phyloP scores from a whole-genome alignment of 2,888 invertebrate genomes.

The Deilephila porcellus region DNA sequence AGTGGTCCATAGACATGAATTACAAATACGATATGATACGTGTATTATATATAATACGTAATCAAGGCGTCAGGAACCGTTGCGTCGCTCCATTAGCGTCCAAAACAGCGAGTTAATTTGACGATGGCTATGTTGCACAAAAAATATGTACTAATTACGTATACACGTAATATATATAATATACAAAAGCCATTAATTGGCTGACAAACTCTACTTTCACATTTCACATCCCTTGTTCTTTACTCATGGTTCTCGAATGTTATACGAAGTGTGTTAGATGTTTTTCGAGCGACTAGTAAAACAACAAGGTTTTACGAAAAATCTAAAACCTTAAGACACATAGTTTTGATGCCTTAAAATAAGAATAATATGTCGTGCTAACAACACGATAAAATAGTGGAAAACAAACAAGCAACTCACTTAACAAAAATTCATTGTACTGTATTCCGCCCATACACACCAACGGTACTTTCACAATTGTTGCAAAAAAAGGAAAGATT shows the following conservation, averaged over 20 bases:
- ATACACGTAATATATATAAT: slow-evolving; percentile 30
- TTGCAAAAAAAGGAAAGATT: too few relatives aligned
- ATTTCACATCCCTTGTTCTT: slow-evolving; percentile 59
- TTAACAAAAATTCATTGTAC: too few relatives aligned
- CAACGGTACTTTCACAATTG: too few relatives aligned
- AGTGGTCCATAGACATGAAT: slow-evolving; percentile 5
- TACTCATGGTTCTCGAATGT: slow-evolving; percentile 62
- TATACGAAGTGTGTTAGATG: slow-evolving; percentile 26
- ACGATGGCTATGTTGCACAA: slow-evolving; percentile 22
- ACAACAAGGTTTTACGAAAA: background rate
- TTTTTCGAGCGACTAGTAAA: background rate
- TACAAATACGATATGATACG: background rate
- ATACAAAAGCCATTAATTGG: slow-evolving; percentile 47
- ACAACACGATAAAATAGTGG: too few relatives aligned
- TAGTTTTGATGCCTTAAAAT: too few relatives aligned
- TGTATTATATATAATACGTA: slow-evolving; percentile 11
- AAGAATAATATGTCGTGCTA: too few relatives aligned
- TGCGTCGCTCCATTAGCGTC: slow-evolving; percentile 24
- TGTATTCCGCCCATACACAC: too few relatives aligned
- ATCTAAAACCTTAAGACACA: too few relatives aligned
- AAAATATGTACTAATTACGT: slow-evolving; percentile 26
- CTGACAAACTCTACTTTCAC: slow-evolving; percentile 62
- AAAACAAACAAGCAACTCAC: too few relatives aligned
- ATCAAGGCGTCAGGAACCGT: slow-evolving; percentile 23
- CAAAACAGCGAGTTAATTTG: slow-evolving; percentile 11